Evolutionary conservation across 2,888 invertebrate genomes (phyloP).

Genomic region (Deilephila porcellus): DNA sequence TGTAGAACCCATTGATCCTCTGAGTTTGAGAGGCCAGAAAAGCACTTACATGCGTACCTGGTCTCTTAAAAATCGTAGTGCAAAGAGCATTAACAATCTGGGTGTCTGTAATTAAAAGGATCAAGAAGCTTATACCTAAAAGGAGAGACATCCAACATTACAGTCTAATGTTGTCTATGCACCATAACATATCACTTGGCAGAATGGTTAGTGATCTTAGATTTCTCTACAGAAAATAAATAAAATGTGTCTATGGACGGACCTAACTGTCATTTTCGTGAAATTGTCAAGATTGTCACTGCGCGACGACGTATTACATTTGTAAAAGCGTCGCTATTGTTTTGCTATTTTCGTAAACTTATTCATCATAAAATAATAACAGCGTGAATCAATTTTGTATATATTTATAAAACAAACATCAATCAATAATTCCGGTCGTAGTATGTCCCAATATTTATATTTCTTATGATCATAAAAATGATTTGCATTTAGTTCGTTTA

Average conservation of each 20-base stretch:
- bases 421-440: neutral
- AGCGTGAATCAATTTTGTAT: neutral
- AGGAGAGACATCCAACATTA: too few species aligned
- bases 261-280: neutral
- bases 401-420: neutral
- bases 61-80: too few species aligned
- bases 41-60: too few species aligned
- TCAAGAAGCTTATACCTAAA: too few species aligned
- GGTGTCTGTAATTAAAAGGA: too few species aligned
- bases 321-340: neutral
- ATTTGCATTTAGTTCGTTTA: neutral
- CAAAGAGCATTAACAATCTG: too few species aligned
- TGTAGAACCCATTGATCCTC: too few species aligned
- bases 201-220: neutral
- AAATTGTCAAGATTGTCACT: neutral
- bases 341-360: neutral
- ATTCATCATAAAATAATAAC: neutral
- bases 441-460: neutral
- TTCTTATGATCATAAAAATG: neutral
- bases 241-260: too few species aligned
- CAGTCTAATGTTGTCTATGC: too few species aligned
- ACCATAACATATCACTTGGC: too few species aligned
- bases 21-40: too few species aligned
- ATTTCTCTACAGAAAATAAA: neutral
- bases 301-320: constrained; percentile 2